Percentiles rank a stretch among this genome's conserved stretches.
Evolutionary conservation across 2,888 invertebrate genomes (phyloP).

Genomic region (Caenorhabditis zanzibari): DNA sequence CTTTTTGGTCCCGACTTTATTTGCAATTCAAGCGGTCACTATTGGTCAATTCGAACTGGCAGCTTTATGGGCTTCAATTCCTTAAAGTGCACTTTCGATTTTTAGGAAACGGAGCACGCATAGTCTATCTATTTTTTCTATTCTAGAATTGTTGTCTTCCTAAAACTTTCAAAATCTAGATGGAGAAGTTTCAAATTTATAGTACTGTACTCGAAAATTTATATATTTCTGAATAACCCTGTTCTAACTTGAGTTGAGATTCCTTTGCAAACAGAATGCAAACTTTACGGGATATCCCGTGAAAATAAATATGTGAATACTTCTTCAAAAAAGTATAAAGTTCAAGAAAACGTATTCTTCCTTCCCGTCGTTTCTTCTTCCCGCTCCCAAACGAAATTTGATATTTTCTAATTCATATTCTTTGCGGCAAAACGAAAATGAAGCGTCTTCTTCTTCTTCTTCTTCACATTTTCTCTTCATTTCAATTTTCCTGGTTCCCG

Average conservation of each 20-base stretch:
- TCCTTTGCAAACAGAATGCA: too few species aligned
- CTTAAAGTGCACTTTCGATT: neutral
- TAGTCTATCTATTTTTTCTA: too few species aligned
- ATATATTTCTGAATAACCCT: too few species aligned
- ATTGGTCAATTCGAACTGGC: slow-evolving; percentile 10
- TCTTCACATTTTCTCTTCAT: slow-evolving; percentile 43
- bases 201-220: too few species aligned
- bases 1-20: slow-evolving; percentile 33
- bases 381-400: slow-evolving; percentile 45
- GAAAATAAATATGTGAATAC: neutral
- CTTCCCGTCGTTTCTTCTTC: neutral
- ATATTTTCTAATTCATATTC: slow-evolving; percentile 63
- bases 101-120: too few species aligned
- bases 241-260: too few species aligned
- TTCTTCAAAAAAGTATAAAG: slow-evolving; percentile 22
- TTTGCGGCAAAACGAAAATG: slow-evolving; percentile 42
- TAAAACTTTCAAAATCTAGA: too few species aligned
- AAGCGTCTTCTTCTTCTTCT: slow-evolving; percentile 37
- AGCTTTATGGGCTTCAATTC: neutral
- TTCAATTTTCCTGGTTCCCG: slow-evolving; percentile 21
- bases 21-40: slow-evolving; percentile 42
- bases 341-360: slow-evolving; percentile 37
- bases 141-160: too few species aligned
- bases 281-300: too few species aligned
- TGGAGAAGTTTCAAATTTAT: too few species aligned